phyloP scores from a whole-genome alignment of 2,888 invertebrate species.

The Ophion costatus region DNA sequence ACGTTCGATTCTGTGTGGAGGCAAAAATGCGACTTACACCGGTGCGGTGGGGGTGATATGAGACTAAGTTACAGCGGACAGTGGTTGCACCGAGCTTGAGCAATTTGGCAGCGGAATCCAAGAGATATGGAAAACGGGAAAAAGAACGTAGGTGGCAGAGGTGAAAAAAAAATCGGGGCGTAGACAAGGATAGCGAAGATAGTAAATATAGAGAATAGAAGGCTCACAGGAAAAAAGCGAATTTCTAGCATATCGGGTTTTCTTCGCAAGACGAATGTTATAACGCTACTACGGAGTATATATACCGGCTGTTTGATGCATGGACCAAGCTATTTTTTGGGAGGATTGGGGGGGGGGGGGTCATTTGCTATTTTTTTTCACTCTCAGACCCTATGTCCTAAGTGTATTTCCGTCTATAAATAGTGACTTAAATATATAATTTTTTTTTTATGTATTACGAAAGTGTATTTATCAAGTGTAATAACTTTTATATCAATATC shows the following conservation, averaged over 20 bases:
- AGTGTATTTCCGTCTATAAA: no score
- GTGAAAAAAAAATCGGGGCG: neutral
- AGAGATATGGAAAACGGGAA: conserved; percentile 1
- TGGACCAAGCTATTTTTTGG: no score
- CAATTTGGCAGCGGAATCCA: conserved; percentile 40
- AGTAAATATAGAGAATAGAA: conserved; percentile 24
- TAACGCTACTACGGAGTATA: conserved; percentile 24
- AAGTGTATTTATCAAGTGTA: no score
- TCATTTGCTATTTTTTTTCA: no score
- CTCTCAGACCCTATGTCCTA: no score
- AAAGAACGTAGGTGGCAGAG: neutral
- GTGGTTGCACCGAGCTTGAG: conserved; percentile 32
- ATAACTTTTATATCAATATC: no score
- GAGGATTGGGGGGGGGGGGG: no score
- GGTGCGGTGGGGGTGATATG: neutral
- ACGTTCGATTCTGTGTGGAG: neutral
- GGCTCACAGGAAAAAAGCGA: conserved; percentile 26
- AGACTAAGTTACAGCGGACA: conserved; percentile 12
- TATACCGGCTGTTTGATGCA: no score
- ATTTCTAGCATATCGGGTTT: conserved; percentile 49
- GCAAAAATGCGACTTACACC: neutral
- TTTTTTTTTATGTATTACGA: no score
- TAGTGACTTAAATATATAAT: no score
- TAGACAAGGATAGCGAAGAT: conserved; percentile 2
- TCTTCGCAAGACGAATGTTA: conserved; percentile 25